Conservation (phyloP, 2,888 invertebrate species). For the Xanthia icteritia region DNA sequence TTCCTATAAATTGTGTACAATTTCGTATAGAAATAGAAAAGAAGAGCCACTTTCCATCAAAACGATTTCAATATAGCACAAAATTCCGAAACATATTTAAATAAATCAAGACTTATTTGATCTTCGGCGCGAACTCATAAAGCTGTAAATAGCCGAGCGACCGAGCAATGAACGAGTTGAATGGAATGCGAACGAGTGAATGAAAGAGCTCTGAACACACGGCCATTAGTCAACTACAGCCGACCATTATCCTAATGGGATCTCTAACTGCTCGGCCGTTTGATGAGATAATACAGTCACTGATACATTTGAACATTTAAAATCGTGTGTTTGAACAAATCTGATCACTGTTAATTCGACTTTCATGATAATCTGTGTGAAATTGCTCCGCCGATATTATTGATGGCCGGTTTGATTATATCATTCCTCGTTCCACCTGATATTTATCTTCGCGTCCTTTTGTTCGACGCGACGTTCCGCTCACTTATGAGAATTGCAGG, state of each 20-base stretch:
- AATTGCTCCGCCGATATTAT: conserved; percentile 53
- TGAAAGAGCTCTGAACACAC: conserved; percentile 77
- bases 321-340: conserved; percentile 62
- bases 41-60: conserved; percentile 52
- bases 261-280: conserved; percentile 80
- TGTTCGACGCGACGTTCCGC: conserved; percentile 39
- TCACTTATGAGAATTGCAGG: conserved; percentile 57
- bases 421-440: conserved; percentile 41
- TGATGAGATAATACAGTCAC: conserved; percentile 71
- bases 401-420: conserved; percentile 56
- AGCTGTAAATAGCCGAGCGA: conserved; percentile 72
- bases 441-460: conserved; percentile 45
- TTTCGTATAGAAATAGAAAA: conserved; percentile 30
- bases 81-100: conserved; percentile 56
- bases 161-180: conserved; percentile 75
- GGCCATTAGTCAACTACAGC: conserved; percentile 84
- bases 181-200: conserved; percentile 80
- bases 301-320: conserved; percentile 66
- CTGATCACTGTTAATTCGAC: conserved; percentile 60
- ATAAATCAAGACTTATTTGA: conserved; percentile 69
- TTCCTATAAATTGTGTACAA: conserved; percentile 22
- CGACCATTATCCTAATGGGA: conserved; percentile 86
- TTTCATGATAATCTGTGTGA: conserved; percentile 58
- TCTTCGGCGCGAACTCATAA: conserved; percentile 62
- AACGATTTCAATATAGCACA: conserved; percentile 60